Percentiles rank a stretch among this genome's conserved stretches.
Conservation (phyloP, 2,113 vertebrate genomes). For the Galbula dea region DNA sequence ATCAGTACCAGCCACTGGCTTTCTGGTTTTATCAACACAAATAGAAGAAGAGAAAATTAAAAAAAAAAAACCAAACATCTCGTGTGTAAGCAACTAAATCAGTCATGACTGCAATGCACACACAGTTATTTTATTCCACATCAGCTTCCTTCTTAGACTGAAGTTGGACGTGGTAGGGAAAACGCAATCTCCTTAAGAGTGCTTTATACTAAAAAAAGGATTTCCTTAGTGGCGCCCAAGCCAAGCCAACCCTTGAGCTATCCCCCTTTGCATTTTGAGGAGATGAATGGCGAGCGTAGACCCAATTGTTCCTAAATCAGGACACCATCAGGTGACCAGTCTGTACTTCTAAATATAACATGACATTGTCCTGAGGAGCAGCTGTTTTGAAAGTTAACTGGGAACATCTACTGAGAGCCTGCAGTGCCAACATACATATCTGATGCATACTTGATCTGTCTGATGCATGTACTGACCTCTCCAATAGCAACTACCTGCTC, state of each 20-base stretch:
- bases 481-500: fast-evolving
- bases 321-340: slow-evolving; percentile 44
- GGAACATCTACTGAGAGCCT: not conserved
- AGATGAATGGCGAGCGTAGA: not conserved
- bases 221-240: not conserved
- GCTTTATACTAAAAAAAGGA: not conserved
- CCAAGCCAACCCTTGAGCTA: not conserved
- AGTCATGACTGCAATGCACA: not conserved
- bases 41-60: not conserved
- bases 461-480: not conserved
- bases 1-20: not conserved
- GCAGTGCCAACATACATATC: not conserved
- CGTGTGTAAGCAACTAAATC: not conserved
- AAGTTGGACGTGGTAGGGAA: not conserved
- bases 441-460: not conserved
- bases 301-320: slow-evolving; percentile 16
- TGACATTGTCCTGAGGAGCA: slow-evolving; percentile 33
- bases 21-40: not conserved
- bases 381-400: slow-evolving; percentile 47
- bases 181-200: not conserved
- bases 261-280: not conserved
- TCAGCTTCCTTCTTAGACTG: not conserved
- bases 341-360: slow-evolving; percentile 52
- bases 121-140: not conserved
- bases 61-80: not conserved